A percentile compares a stretch with the other conserved stretches of the same genome.
These are phyloP conservation scores for Idris sp. DNA, from an alignment of 1,140 invertebrate species.

Conservation along the genomic window DNA sequence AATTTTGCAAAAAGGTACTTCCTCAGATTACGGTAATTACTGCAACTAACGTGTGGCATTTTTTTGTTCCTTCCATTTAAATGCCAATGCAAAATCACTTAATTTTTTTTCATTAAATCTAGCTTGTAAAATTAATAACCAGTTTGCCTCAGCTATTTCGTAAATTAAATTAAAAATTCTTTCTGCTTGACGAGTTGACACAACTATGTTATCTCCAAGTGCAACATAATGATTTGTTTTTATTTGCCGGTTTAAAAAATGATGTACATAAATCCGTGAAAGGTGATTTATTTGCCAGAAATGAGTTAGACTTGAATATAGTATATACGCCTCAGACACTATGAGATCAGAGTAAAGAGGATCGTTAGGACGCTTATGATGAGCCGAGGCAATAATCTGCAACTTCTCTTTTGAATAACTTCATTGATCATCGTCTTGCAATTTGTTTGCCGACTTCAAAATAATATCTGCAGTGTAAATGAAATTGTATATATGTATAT, in stretches of 20 bases:
- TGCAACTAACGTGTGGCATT: not conserved
- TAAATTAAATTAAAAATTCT: no score
- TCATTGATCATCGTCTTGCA: constrained; percentile 43
- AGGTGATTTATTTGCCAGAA: constrained; percentile 29
- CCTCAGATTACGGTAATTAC: constrained; percentile 1
- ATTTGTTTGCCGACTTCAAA: constrained; percentile 32
- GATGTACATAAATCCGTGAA: constrained; percentile 3
- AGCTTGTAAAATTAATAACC: no score
- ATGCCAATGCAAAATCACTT: not conserved
- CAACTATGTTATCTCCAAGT: not conserved
- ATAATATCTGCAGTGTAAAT: no score
- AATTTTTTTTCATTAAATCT: no score
- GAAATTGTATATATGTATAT: constrained; percentile 2
- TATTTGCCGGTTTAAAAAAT: constrained; percentile 12
- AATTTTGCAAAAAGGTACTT: constrained; percentile 1
- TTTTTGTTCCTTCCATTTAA: not conserved
- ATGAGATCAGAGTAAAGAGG: constrained; percentile 57
- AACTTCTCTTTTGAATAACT: constrained; percentile 54
- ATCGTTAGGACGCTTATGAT: constrained; percentile 68
- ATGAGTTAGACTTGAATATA: constrained; percentile 27
- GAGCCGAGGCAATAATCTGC: constrained; percentile 48
- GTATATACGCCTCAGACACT: constrained; percentile 67
- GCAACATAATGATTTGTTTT: constrained; percentile 10
- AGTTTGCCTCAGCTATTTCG: no score
- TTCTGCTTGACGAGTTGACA: not conserved